Evolutionary conservation across 2,797 vertebrate genomes (phyloP), one percentile per base, ranked within the genome.

Genomic region (Hydrocynus forskahlii): DNA sequence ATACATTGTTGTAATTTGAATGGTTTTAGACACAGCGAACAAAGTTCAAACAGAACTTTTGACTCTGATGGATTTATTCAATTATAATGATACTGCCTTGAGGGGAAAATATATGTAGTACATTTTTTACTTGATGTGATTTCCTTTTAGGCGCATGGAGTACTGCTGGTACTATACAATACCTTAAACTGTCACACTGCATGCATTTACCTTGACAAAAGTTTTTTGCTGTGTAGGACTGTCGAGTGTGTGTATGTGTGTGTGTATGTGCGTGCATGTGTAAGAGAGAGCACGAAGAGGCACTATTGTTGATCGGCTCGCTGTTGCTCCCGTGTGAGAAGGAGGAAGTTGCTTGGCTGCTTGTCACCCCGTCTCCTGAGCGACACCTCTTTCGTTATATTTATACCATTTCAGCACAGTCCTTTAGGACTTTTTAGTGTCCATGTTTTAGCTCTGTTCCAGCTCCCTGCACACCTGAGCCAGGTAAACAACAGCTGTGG

Each of bases 311-410:
- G 29, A 19, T 78, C 54, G 35, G 3, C 75, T 78, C 45, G 16
- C 17, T 48, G 79, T 40, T 60, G 43, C 35, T 57, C 48, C 14
- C 74, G 43, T 73, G 62, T 73, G 78, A 68, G 74, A 60, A 81
- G 55, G 52, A 81, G 55, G 35, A 69, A 29, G 73, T 35, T 17
- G 79, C 54, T 84, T 75, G 43, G 55, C 57, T 66, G 17, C 64
- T 45, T 67, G 38, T 67, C 64, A 45, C 81, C 54, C 54, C 71
- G 76, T 84, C 69, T 84, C 83, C 62, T 75, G 73, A 64, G 48
- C 48, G 76, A 75, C 79, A 62, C 55, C 68, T 75, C 29, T 60
- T 63, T 75, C 52, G 7, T 67, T 86, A 67, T 78, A 52, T 75
- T 73, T 60, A 75, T 74, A 74, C 74, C 48, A 76, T 72, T 63